A percentile compares a stretch with the other conserved stretches of the same genome.
Conservation (phyloP, 2,888 invertebrate genomes). For the Phania funesta region DNA sequence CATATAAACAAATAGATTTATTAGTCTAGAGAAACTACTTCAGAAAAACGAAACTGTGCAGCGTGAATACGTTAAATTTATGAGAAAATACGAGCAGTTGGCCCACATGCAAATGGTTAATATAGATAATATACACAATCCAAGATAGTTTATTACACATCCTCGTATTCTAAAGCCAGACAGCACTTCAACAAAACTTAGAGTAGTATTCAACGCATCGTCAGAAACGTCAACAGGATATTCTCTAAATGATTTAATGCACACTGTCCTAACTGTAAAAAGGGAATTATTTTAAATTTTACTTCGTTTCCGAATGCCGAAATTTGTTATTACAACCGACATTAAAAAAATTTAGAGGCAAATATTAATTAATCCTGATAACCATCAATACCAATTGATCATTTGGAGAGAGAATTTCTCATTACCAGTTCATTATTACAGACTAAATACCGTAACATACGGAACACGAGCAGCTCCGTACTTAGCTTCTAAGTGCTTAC, state of each 20-base stretch:
- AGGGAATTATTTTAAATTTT: neutral
- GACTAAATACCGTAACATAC: too few relatives aligned
- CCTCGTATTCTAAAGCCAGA: too few relatives aligned
- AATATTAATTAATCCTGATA: too few relatives aligned
- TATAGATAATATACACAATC: neutral
- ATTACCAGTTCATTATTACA: neutral
- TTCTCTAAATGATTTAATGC: too few relatives aligned
- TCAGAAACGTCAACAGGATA: too few relatives aligned
- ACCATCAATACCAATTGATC: neutral
- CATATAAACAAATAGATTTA: too few relatives aligned
- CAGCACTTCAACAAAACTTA: too few relatives aligned
- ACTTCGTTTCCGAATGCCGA: neutral
- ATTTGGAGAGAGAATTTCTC: neutral
- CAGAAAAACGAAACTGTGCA: neutral
- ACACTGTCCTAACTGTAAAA: neutral
- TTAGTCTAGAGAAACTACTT: too few relatives aligned
- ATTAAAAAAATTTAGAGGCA: neutral
- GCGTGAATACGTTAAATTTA: neutral
- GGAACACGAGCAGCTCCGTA: too few relatives aligned
- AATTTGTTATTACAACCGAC: neutral
- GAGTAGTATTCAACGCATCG: too few relatives aligned
- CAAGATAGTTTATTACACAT: too few relatives aligned
- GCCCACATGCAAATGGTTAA: neutral
- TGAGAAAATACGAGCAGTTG: neutral
- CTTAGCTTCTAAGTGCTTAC: too few relatives aligned